Percentiles rank a stretch among this genome's conserved stretches.
These are phyloP conservation scores for Pycnonotus jocosus DNA, from an alignment of 2,113 vertebrate genomes.

Conservation along the genomic window DNA sequence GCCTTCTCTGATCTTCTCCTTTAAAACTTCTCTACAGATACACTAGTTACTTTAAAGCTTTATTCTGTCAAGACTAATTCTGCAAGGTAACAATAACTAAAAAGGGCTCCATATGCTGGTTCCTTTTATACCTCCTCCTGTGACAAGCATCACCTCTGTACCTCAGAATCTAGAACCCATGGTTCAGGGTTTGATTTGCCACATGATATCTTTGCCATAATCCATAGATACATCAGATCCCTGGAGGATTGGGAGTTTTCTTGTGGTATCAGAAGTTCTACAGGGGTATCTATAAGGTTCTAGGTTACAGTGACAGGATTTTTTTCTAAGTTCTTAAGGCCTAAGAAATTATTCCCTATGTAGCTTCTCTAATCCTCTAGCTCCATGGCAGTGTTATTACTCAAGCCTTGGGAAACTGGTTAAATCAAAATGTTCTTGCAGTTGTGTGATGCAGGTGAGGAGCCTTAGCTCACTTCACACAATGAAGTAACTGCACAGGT, in stretches of 20 bases:
- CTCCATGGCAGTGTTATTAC: not conserved
- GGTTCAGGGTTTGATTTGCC: not conserved
- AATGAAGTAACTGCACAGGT: not conserved
- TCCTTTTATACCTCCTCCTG: not conserved
- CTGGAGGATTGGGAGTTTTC: not conserved
- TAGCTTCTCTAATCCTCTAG: not conserved
- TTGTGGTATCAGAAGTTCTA: not conserved
- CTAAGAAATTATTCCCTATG: not conserved
- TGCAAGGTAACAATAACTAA: not conserved
- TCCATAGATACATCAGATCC: not conserved
- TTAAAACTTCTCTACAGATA: not conserved
- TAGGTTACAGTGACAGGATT: not conserved
- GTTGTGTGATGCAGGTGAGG: not conserved
- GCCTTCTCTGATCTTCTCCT: not conserved
- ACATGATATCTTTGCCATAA: not conserved
- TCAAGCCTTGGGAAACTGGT: not conserved
- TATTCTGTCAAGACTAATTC: not conserved
- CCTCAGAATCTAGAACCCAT: not conserved
- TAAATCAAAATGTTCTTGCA: not conserved
- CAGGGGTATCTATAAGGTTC: not conserved
- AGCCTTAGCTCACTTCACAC: not conserved
- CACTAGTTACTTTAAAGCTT: not conserved
- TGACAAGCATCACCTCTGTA: not conserved
- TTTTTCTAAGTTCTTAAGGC: not conserved
- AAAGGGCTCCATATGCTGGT: not conserved